Base-by-base conservation (phyloP, 1,140 invertebrate genomes). In the Mizuhopecten yessoensis region DNA sequence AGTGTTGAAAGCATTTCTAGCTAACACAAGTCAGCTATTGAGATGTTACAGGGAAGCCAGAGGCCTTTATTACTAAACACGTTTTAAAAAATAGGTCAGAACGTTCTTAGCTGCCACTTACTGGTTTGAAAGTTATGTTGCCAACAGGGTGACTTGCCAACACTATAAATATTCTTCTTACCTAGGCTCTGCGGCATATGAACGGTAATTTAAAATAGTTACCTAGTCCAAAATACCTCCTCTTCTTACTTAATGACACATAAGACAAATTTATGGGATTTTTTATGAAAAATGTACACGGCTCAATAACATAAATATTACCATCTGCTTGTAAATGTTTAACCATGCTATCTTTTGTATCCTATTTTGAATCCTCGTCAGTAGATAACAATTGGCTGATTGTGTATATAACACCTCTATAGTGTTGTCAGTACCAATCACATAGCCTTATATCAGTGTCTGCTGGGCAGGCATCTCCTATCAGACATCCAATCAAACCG, bases 211-310 rank as follows among this genome's bases (percentile, higher is more conserved):
- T 75, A n/a, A 23, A 29, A n/a, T 75, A 29, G 57, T 75, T 75
- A 75, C 57, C 57, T 75, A 29, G 57, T 75, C 57, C 57, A 75
- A 75, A 75, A 29, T n/a, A 75, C 11, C 29, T 75, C 57, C 57
- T 29, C 29, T 17, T n/a, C 5, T 29, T 29, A 75, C 57, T 75
- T 39, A 29, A 75, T 75, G n/a, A 29, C 0, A 17, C 57, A 17
- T 75, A 5, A 75, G n/a, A 17, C 57, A 1, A 75, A 9, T 29
- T 45, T 15, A 45, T 39, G 36, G 13, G 36, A 13, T 13, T 7
- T 2, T 2, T 49, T 49, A 5, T 49, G 1, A 9, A n/a, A 49
- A 49, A 2, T 49, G 13, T 23, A 49, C 45, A 49, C 2, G 45
- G 1, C 20, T 23, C 11, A 49, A 49, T 20, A 49, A 49, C 45